These are phyloP conservation scores for Canis aureus DNA, from an alignment of 2,113 vertebrate species.

Conservation along the genomic window DNA sequence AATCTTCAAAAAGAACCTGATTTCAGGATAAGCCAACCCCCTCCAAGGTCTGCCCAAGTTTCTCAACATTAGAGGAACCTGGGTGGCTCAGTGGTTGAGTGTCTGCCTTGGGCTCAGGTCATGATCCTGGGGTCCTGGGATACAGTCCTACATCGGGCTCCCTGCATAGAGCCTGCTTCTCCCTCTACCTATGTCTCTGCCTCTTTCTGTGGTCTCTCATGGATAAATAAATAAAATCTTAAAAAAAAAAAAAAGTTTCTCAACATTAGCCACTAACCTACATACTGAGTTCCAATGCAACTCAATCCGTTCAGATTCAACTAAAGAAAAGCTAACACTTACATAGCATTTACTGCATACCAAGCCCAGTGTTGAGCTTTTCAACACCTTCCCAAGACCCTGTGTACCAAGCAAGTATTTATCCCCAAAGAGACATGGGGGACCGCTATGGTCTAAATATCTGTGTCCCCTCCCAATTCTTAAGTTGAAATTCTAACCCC, in stretches of 20 bases:
- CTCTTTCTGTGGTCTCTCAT: too few relatives aligned
- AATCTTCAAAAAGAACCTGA: conserved; percentile 1
- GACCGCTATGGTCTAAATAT: neutral
- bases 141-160: too few relatives aligned
- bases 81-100: too few relatives aligned
- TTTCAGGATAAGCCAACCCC: conserved; percentile 4
- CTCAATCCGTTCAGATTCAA: neutral
- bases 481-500: neutral
- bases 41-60: neutral
- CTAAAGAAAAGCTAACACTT: neutral
- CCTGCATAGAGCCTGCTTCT: too few relatives aligned
- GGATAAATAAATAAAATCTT: too few relatives aligned
- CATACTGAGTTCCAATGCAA: neutral
- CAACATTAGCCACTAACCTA: neutral
- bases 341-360: neutral
- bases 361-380: neutral
- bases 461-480: neutral
- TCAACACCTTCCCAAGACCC: neutral
- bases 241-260: neutral
- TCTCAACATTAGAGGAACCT: neutral
- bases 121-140: too few relatives aligned
- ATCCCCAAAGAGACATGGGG: neutral
- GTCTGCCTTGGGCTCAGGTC: too few relatives aligned
- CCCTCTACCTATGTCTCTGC: too few relatives aligned
- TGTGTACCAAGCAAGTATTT: neutral